Evolutionary conservation across 2,888 invertebrate genomes (phyloP), one percentile per base, ranked within the genome.

Genomic region (Griposia aprilina): DNA sequence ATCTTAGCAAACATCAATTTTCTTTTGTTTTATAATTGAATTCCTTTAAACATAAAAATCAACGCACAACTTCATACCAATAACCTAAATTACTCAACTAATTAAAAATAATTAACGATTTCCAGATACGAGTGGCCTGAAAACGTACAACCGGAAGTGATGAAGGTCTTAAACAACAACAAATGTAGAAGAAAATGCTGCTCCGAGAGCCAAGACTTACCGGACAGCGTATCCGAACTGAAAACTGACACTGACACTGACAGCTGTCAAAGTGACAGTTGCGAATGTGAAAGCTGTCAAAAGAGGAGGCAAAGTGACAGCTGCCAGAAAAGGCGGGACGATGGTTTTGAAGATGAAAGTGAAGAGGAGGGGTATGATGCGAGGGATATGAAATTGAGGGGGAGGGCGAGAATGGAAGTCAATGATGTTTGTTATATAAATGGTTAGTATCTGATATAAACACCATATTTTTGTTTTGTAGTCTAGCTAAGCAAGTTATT

Each of bases 391-490:
- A 94, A 97, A 59, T 97, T 98, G 91, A 97, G 97, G 23, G 97
- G 97, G 0, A 97, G 98, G 82, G 97, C 97, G 3, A 95, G 96
- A n/a, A 96, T 99, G 86, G 96, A 97, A 52, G 92, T 97, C 0
- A 98, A 99, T 91, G 98, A 98, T 80, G 99, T 99, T 50, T 98
- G 99, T 91, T 99, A 99, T 94, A 99, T 99, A 65, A 99, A 99
- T 95, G 99, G 99, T 99, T 94, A 94, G 95, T 90, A 23, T 36
- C 11, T 57, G 1, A 10, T 30, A 26, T 13, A 13, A 17, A 55
- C 11, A 45, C 8, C 23, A 10, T 30, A 7, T 50, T 30, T 30
- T 23, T 15, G 0, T 30, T 15, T 30, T 23, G 5, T 30, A 23
- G 2, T 52, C 4, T 2, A 45, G 15, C 10, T 41, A 17, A 10